Conservation (phyloP, 2,113 vertebrate species). For the Physeter macrocephalus region DNA sequence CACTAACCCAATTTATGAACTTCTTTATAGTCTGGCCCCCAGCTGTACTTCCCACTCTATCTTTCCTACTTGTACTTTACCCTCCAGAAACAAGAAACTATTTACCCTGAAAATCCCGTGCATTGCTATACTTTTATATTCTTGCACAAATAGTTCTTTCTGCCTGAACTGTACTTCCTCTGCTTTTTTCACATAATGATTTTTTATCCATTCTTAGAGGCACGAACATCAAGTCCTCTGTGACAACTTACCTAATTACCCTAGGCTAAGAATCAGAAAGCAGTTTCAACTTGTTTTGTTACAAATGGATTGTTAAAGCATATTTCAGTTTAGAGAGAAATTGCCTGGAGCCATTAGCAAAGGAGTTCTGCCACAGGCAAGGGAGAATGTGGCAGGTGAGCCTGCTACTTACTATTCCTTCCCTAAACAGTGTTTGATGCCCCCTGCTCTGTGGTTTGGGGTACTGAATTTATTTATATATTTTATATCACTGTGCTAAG, state of each 20-base stretch:
- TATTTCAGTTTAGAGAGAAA: not conserved
- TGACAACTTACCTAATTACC: not conserved
- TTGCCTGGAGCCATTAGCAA: not conserved
- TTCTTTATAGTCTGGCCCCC: not conserved
- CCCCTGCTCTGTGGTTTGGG: not conserved
- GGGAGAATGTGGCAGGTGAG: not conserved
- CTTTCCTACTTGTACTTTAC: not conserved
- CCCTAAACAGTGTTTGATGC: not conserved
- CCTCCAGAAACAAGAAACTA: not conserved
- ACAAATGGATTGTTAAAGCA: not conserved
- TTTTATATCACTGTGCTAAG: not conserved
- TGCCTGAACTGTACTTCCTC: not conserved
- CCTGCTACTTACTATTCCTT: not conserved
- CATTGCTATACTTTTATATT: not conserved
- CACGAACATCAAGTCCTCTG: not conserved
- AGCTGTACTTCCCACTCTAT: not conserved
- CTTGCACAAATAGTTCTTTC: not conserved
- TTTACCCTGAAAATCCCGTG: not conserved
- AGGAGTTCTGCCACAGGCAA: not conserved
- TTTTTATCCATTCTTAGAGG: not conserved
- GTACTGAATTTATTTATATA: not conserved
- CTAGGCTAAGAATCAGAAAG: not conserved
- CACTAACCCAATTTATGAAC: not conserved
- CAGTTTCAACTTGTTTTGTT: conserved; percentile 3
- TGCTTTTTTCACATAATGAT: not conserved